Evolutionary conservation across 2,797 vertebrate genomes (phyloP).

Genomic region (Sebastes goodei): DNA sequence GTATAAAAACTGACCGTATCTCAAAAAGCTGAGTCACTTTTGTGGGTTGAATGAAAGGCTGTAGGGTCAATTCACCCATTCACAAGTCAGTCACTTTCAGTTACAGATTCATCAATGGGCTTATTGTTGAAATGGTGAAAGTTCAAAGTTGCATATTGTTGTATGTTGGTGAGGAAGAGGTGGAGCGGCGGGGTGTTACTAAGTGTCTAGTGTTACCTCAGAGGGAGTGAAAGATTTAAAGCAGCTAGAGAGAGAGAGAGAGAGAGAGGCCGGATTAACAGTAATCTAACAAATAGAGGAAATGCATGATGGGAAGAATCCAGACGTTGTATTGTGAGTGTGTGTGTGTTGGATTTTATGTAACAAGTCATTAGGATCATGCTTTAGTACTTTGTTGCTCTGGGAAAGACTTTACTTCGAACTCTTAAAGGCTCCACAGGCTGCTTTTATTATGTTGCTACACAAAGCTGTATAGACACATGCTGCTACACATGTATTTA

Average conservation of each 20-base stretch:
- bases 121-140: conserved; percentile 35
- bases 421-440: conserved; percentile 37
- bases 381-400: conserved; percentile 48
- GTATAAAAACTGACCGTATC: not conserved
- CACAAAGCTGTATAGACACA: not conserved
- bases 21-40: conserved; percentile 25
- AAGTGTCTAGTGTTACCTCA: conserved; percentile 49
- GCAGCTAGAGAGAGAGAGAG: conserved; percentile 1
- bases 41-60: not conserved
- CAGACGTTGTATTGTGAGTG: conserved; percentile 22
- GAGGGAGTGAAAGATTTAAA: conserved; percentile 49
- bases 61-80: not conserved
- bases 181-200: not conserved
- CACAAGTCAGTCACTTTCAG: not conserved
- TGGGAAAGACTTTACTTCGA: conserved; percentile 44
- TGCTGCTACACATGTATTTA: conserved; percentile 5
- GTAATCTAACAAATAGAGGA: conserved; percentile 72
- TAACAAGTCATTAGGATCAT: conserved; percentile 62
- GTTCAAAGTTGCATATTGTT: conserved; percentile 36
- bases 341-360: conserved; percentile 51
- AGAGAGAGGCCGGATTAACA: conserved; percentile 61
- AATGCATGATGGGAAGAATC: conserved; percentile 65
- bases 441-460: not conserved
- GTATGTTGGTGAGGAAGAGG: not conserved
- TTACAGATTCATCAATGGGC: conserved; percentile 38